phyloP scores from a whole-genome alignment of 2,888 invertebrate species.

The Adelphocoris suturalis region DNA sequence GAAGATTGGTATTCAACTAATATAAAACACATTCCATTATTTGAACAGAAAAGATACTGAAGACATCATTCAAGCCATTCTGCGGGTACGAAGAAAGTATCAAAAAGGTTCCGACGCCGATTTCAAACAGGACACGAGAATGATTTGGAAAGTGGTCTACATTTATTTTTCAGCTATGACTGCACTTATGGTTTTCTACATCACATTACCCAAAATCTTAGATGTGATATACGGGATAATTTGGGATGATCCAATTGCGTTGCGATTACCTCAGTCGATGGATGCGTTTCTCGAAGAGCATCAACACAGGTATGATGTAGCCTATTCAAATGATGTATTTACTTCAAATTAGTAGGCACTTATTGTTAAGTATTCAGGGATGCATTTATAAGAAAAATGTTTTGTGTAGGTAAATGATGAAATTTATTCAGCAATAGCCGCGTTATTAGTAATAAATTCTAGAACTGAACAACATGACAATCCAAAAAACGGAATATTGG shows the following conservation, averaged over 20 bases:
- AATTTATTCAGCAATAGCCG: no score
- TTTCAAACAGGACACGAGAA: not conserved
- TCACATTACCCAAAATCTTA: slow-evolving; percentile 4
- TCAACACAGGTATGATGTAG: not conserved
- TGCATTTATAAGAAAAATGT: no score
- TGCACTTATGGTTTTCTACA: slow-evolving; percentile 8
- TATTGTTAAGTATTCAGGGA: no score
- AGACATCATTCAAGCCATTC: slow-evolving; percentile 19
- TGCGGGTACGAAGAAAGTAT: slow-evolving; percentile 24
- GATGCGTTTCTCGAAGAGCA: slow-evolving; percentile 29
- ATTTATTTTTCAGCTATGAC: slow-evolving; percentile 33
- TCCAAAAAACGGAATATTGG: no score
- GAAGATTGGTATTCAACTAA: no score
- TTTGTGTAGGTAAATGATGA: no score
- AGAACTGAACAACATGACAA: no score
- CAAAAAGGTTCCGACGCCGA: slow-evolving; percentile 42
- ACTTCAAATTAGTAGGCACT: no score
- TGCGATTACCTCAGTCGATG: slow-evolving; percentile 34
- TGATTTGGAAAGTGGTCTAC: slow-evolving; percentile 38
- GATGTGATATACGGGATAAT: slow-evolving; percentile 9
- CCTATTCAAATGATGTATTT: no score
- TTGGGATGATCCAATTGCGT: slow-evolving; percentile 29
- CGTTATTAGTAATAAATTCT: no score
- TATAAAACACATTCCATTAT: no score
- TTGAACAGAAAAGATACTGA: slow-evolving; percentile 18